Evolutionary conservation across 92 coral and sea anemone genomes (phyloP), one percentile per base, ranked within the genome.

Genomic region (Bergia sp.): DNA sequence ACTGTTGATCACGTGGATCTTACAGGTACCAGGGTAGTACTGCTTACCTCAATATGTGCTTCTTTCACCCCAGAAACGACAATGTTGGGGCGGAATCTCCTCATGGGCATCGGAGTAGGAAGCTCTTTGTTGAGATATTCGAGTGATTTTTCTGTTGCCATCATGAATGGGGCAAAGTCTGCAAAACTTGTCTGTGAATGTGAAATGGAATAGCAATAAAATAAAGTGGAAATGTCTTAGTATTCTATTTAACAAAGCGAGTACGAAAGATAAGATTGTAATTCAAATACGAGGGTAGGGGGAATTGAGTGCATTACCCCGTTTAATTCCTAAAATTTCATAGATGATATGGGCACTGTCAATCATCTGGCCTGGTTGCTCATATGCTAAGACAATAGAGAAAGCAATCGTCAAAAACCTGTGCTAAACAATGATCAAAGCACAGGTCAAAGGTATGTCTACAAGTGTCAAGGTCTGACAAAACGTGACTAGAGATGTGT

Each of bases 71-170:
- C 94, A 8, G 89, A 78, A 37, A 92, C 89, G 29, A 92, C 91
- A 15, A 94, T 87, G 55, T 91, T 94, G 7, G 96, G 96, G 4
- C 96, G 94, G 85, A 92, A 94, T 74, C 93, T 77, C 76, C 75
- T 80, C 88, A 94, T 90, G 9, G 91, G 72, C 44, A 92, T 67
- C 5, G 96, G 93, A 11, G 89, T 40, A 0, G 83, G 77, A 39
- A 92, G 84, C n/a, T 90, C 89, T 36, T 88, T 61, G 85, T 92
- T 94, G 9, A 94, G 71, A 7, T 86, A 89, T 20, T 21, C 88
- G n/a, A 94, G 84, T 1, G 96, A 90, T 12, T 86, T 92, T 43
- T 91, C 93, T 42, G 89, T 86, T 37, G 85, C 74, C 86, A 93
- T 61, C 90, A 91, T 39, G 50, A 90, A 81, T 0, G 93, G 93